Conservation (phyloP, 2,888 invertebrate species). For the Boloria euphrosyne region DNA sequence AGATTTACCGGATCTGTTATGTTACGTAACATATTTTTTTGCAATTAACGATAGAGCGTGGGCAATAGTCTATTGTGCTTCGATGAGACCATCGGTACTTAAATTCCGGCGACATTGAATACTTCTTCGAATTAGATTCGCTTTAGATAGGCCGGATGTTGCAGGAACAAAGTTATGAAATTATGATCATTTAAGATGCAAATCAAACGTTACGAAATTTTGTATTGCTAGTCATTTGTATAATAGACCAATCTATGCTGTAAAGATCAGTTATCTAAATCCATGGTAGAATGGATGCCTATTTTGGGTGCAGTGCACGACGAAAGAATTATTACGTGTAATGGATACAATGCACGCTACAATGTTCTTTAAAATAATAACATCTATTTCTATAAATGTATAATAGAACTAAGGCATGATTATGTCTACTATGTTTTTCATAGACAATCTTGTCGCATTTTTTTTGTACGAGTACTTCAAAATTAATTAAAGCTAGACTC, state of each 20-base stretch:
- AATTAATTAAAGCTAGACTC: no score
- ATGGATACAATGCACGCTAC: conserved; percentile 27
- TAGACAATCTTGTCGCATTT: not conserved
- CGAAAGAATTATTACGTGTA: conserved; percentile 24
- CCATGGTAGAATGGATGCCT: conserved; percentile 27
- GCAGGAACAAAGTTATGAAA: conserved; percentile 54
- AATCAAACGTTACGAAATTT: conserved; percentile 40
- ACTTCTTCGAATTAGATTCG: conserved; percentile 67
- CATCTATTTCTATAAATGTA: conserved; percentile 17
- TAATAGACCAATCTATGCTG: conserved; percentile 37
- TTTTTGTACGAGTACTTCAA: not conserved
- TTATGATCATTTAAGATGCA: conserved; percentile 54
- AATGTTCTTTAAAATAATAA: conserved; percentile 24
- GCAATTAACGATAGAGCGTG: conserved; percentile 54
- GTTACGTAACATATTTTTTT: conserved; percentile 31
- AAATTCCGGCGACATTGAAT: conserved; percentile 68
- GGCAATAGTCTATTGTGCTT: conserved; percentile 67
- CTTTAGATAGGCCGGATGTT: conserved; percentile 48
- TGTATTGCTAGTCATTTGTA: conserved; percentile 36
- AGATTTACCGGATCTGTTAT: conserved; percentile 35
- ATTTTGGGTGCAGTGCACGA: conserved; percentile 29
- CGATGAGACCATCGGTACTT: conserved; percentile 61
- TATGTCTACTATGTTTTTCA: not conserved
- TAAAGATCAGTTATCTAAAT: conserved; percentile 38
- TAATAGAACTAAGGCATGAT: not conserved